A percentile compares a stretch with the other conserved stretches of the same genome.
Conservation (phyloP, 1,140 invertebrate genomes). For the Zelostemma sp. region DNA sequence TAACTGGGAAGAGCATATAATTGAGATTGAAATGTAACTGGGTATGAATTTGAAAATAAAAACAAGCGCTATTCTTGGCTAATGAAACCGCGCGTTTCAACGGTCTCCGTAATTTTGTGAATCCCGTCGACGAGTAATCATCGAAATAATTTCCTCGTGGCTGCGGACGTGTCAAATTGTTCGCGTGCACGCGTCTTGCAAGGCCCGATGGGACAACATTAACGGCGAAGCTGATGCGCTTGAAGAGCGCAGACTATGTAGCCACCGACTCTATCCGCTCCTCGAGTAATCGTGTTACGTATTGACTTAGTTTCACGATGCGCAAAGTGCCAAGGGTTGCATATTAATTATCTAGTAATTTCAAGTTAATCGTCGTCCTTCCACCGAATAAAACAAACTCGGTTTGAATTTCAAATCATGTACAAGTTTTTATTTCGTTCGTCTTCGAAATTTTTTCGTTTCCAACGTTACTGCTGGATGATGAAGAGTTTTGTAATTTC, state of each 20-base stretch:
- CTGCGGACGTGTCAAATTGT: conserved; percentile 29
- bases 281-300: conserved; percentile 64
- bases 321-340: conserved; percentile 44
- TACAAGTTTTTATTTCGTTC: too few relatives aligned
- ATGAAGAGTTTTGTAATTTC: too few relatives aligned
- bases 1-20: too few relatives aligned
- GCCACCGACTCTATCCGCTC: conserved; percentile 55
- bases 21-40: too few relatives aligned
- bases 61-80: too few relatives aligned
- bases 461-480: too few relatives aligned
- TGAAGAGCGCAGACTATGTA: conserved; percentile 41
- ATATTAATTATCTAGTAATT: conserved; percentile 68
- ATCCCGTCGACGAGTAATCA: background rate
- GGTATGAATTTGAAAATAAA: too few relatives aligned
- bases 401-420: conserved; percentile 21
- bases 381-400: conserved; percentile 9
- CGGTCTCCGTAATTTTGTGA: too few relatives aligned
- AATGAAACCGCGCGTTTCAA: too few relatives aligned
- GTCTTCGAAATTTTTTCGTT: too few relatives aligned
- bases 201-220: conserved; percentile 42
- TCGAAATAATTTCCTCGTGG: background rate
- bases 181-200: conserved; percentile 33
- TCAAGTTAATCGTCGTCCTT: conserved; percentile 55
- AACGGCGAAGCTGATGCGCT: conserved; percentile 54
- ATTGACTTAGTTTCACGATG: conserved; percentile 63